Conservation (phyloP, 2,888 invertebrate species). For the Athalia circularis region DNA sequence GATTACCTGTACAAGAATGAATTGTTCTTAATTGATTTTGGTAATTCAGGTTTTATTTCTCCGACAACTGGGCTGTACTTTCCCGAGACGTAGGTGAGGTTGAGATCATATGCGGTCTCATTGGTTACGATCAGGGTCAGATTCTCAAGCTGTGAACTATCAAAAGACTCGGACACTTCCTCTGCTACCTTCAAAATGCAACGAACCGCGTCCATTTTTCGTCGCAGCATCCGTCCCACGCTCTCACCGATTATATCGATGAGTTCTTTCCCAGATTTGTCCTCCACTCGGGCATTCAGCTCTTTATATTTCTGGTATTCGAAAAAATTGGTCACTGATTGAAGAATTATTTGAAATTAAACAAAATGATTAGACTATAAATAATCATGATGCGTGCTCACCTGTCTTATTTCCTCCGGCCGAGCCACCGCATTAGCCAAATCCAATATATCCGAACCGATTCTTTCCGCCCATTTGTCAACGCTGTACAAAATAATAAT, state of each 20-base stretch:
- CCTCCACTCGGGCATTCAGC: slow-evolving; percentile 86
- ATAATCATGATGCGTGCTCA: slow-evolving; percentile 71
- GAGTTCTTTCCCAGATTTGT: slow-evolving; percentile 87
- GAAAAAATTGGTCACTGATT: slow-evolving; percentile 44
- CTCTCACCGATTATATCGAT: slow-evolving; percentile 87
- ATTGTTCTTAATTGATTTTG: slow-evolving; percentile 65
- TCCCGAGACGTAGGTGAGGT: slow-evolving; percentile 85
- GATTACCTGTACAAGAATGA: slow-evolving; percentile 56
- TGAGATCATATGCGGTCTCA: slow-evolving; percentile 63
- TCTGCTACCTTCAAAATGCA: slow-evolving; percentile 88
- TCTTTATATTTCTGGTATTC: slow-evolving; percentile 84
- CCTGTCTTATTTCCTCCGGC: slow-evolving; percentile 84
- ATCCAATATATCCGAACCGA: slow-evolving; percentile 88
- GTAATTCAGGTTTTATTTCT: slow-evolving; percentile 55
- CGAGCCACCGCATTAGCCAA: slow-evolving; percentile 87
- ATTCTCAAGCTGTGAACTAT: neutral
- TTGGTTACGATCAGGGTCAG: slow-evolving; percentile 71
- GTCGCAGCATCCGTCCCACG: slow-evolving; percentile 89
- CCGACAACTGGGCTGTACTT: slow-evolving; percentile 80
- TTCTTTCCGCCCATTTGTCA: slow-evolving; percentile 85
- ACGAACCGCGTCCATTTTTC: slow-evolving; percentile 93
- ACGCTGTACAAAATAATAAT: slow-evolving; percentile 77
- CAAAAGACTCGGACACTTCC: slow-evolving; percentile 79
- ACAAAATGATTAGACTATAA: neutral
- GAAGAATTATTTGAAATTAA: neutral